Conservation (phyloP, 2,888 invertebrate genomes). For the Zaprionus bogoriensis region DNA sequence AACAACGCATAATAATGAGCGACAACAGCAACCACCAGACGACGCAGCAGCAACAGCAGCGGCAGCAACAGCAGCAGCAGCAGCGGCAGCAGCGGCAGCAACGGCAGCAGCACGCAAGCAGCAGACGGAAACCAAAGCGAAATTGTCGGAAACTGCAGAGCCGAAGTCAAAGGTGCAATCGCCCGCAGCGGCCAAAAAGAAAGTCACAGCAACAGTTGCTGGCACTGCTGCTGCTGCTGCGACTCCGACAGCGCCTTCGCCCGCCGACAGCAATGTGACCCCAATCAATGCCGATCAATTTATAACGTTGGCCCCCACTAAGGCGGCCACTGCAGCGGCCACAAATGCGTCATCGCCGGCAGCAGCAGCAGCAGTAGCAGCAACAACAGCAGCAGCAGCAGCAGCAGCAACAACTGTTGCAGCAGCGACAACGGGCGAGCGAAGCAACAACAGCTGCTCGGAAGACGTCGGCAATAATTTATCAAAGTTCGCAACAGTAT, state of each 20-base stretch:
- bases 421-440: conserved; percentile 23
- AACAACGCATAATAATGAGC: conserved; percentile 62
- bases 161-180: conserved; percentile 75
- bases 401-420: conserved; percentile 30
- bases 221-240: conserved; percentile 38
- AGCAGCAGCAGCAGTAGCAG: conserved; percentile 29
- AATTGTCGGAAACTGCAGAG: conserved; percentile 66
- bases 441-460: conserved; percentile 68
- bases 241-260: conserved; percentile 27
- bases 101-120: conserved; percentile 54
- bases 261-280: conserved; percentile 71
- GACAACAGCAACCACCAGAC: conserved; percentile 46
- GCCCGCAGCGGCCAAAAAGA: conserved; percentile 52
- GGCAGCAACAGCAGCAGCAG: too few relatives aligned
- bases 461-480: conserved; percentile 80
- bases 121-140: conserved; percentile 68
- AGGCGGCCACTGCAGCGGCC: conserved; percentile 54
- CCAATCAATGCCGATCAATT: conserved; percentile 81
- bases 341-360: conserved; percentile 69
- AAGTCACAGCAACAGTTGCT: conserved; percentile 40
- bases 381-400: conserved; percentile 26
- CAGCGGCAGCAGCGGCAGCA: conserved; percentile 28
- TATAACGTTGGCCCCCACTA: conserved; percentile 73
- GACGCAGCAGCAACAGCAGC: conserved; percentile 42
- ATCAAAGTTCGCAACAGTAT: conserved; percentile 83